Percentiles rank a stretch among this genome's conserved stretches.
Evolutionary conservation across 2,888 invertebrate genomes (phyloP).

Genomic region (Podabrus alpinus): DNA sequence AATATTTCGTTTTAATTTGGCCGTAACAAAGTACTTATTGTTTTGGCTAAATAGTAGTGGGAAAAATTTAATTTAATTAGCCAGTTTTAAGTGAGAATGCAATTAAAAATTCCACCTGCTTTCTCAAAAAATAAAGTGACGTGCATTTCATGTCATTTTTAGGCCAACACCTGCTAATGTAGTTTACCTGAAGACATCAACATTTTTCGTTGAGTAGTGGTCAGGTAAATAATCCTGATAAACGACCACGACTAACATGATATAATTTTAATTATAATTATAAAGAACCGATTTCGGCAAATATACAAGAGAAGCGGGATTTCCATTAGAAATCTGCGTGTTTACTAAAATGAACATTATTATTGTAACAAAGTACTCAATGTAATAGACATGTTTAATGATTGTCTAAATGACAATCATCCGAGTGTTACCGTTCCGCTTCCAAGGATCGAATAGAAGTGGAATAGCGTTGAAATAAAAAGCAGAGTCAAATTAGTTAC

Average conservation of each 20-base stretch:
- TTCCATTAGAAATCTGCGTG: background rate
- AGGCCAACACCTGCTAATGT: background rate
- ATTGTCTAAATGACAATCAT: slow-evolving; percentile 16
- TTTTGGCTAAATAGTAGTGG: background rate
- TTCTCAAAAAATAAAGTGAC: background rate
- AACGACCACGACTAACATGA: background rate
- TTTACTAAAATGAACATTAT: background rate
- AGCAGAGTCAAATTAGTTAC: slow-evolving; percentile 18
- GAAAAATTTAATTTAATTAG: background rate
- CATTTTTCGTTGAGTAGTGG: background rate
- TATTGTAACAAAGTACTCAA: slow-evolving; percentile 7
- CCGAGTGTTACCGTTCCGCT: slow-evolving; percentile 16
- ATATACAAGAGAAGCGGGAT: background rate
- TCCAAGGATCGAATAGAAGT: slow-evolving; percentile 9
- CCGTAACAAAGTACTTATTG: background rate
- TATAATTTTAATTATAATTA: background rate
- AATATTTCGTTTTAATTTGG: background rate
- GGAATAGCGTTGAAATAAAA: slow-evolving; percentile 18
- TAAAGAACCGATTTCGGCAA: background rate
- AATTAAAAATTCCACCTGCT: background rate
- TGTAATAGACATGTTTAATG: slow-evolving; percentile 18
- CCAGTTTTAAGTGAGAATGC: background rate
- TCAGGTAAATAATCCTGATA: background rate
- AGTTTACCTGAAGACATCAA: background rate
- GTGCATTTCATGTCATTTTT: background rate